Conservation (phyloP, 2,113 vertebrate genomes). For the Bombycilla garrulus region DNA sequence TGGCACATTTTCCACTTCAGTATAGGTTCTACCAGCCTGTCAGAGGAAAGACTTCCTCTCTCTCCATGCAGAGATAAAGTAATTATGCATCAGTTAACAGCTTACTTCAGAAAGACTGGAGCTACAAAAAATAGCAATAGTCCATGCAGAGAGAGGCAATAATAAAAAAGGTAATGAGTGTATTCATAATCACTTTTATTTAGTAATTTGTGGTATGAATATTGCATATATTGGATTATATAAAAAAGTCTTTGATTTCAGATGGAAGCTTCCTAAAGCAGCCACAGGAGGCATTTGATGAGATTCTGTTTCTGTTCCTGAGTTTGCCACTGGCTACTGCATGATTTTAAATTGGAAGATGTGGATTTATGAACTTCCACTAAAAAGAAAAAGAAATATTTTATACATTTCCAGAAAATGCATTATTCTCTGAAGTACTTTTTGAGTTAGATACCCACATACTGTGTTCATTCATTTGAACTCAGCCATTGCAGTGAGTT, state of each 20-base stretch:
- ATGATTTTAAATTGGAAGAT: neutral
- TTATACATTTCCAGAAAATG: conserved; percentile 12
- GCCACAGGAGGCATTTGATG: neutral
- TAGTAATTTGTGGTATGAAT: neutral
- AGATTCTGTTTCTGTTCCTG: neutral
- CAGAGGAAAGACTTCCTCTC: neutral
- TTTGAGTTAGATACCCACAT: conserved; percentile 27
- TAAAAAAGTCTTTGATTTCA: neutral
- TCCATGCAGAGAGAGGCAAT: neutral
- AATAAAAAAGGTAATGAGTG: neutral
- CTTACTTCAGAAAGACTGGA: neutral
- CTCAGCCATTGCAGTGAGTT: conserved; percentile 5
- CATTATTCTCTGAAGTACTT: conserved; percentile 14
- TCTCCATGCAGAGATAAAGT: neutral
- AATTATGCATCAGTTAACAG: neutral
- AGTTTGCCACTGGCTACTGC: neutral
- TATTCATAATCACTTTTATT: neutral
- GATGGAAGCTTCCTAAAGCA: neutral
- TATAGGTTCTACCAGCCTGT: neutral
- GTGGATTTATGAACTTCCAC: neutral
- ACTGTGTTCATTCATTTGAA: conserved; percentile 50
- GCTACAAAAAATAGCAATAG: neutral
- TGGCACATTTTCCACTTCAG: neutral
- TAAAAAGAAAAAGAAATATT: neutral
- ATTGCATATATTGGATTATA: neutral